Evolutionary conservation across 2,888 invertebrate genomes (phyloP).

Genomic region (Galerucella pusilla): DNA sequence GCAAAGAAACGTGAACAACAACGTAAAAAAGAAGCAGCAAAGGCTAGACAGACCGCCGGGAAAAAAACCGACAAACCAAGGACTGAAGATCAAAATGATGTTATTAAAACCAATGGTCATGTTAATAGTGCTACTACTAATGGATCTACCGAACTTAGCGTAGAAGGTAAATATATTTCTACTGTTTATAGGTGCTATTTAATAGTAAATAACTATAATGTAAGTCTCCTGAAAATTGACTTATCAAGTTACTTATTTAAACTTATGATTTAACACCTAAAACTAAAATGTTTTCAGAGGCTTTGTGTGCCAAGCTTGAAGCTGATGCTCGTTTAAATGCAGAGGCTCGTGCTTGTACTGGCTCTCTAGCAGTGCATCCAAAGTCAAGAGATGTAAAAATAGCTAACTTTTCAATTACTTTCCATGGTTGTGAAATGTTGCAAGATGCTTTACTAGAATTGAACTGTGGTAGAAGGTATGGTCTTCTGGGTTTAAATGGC

Average conservation of each 20-base stretch:
- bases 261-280: slow-evolving; percentile 8
- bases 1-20: slow-evolving; percentile 98
- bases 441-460: slow-evolving; percentile 96
- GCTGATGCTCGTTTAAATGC: slow-evolving; percentile 93
- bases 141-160: slow-evolving; percentile 72
- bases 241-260: not conserved
- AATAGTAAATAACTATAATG: not conserved
- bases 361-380: slow-evolving; percentile 94
- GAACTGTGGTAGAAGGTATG: slow-evolving; percentile 97
- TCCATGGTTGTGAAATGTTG: slow-evolving; percentile 96
- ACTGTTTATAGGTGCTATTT: not conserved
- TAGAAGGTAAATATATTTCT: slow-evolving; percentile 71
- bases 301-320: slow-evolving; percentile 87
- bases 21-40: slow-evolving; percentile 95
- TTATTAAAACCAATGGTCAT: slow-evolving; percentile 50
- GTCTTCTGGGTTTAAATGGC: slow-evolving; percentile 96
- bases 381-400: slow-evolving; percentile 97
- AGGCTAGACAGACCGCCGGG: slow-evolving; percentile 70
- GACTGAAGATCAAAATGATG: slow-evolving; percentile 62
- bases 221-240: too few species aligned
- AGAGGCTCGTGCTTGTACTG: slow-evolving; percentile 93
- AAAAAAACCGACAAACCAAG: slow-evolving; percentile 63
- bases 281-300: slow-evolving; percentile 69
- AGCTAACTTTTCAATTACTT: slow-evolving; percentile 95
- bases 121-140: slow-evolving; percentile 47